Conservation (phyloP, 1,140 invertebrate genomes). For the Glossosoma conforme region DNA sequence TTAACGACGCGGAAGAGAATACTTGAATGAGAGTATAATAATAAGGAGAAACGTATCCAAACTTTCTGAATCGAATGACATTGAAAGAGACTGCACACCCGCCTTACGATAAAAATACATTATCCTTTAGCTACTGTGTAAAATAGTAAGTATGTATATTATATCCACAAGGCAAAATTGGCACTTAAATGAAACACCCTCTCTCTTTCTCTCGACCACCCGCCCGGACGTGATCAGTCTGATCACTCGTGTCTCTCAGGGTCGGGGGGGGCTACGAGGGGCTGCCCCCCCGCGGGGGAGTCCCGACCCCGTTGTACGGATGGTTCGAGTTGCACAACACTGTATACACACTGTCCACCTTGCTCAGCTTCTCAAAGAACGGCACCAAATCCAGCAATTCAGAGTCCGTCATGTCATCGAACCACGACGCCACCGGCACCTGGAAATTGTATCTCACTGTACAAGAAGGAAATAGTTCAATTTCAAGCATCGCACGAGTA, state of each 20-base stretch:
- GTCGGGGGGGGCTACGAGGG: constrained; percentile 42
- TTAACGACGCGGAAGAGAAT: background rate
- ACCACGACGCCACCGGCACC: constrained; percentile 97
- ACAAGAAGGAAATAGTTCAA: too few relatives aligned
- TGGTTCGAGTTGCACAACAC: constrained; percentile 87
- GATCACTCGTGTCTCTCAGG: constrained; percentile 36
- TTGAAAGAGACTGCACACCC: constrained; percentile 3
- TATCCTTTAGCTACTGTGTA: constrained; percentile 26
- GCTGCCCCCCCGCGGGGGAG: constrained; percentile 29
- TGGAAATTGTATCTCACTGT: too few relatives aligned
- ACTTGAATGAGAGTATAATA: too few relatives aligned
- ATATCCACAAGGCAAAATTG: constrained; percentile 53
- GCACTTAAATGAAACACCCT: constrained; percentile 47
- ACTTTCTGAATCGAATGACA: background rate
- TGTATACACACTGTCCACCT: constrained; percentile 90
- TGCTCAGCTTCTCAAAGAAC: constrained; percentile 91
- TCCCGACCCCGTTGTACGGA: constrained; percentile 61
- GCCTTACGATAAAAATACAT: constrained; percentile 30
- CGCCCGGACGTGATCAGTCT: constrained; percentile 9
- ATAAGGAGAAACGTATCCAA: too few relatives aligned
- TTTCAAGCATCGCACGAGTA: too few relatives aligned
- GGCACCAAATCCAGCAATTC: constrained; percentile 93
- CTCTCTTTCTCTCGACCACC: constrained; percentile 2
- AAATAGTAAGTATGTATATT: constrained; percentile 31
- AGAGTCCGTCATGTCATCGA: constrained; percentile 94